phyloP scores from a whole-genome alignment of 2,113 vertebrate genomes.

The Ciconia boyciana region DNA sequence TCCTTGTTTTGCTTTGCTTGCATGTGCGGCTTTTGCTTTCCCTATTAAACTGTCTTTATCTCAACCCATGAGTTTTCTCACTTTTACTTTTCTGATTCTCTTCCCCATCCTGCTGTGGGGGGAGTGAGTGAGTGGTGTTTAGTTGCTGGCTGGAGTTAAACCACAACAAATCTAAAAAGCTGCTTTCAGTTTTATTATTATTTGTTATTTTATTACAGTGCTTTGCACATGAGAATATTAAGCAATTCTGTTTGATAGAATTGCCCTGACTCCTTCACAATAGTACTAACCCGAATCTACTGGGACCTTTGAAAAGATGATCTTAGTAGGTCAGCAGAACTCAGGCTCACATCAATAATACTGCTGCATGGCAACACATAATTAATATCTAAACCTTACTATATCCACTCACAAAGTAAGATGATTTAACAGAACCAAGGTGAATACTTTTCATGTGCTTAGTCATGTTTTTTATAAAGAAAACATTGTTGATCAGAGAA shows the following conservation, averaged over 20 bases:
- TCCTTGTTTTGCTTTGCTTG: too few species aligned
- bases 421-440: background rate
- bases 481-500: background rate
- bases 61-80: too few species aligned
- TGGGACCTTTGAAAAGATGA: background rate
- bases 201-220: background rate
- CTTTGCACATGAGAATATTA: background rate
- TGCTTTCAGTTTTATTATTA: background rate
- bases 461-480: background rate
- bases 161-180: background rate
- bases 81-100: too few species aligned
- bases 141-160: too few species aligned
- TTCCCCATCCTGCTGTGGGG: too few species aligned
- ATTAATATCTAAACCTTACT: background rate
- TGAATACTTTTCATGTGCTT: background rate
- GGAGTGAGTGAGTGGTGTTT: too few species aligned
- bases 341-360: background rate
- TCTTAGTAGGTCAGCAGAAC: background rate
- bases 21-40: too few species aligned
- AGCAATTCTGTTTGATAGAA: background rate
- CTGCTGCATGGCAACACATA: background rate
- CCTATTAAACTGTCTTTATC: too few species aligned
- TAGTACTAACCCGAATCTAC: background rate
- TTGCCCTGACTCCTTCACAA: background rate
- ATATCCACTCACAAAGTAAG: background rate